Base-by-base conservation (phyloP, 2,113 vertebrate genomes). In the Amia ocellicauda region DNA sequence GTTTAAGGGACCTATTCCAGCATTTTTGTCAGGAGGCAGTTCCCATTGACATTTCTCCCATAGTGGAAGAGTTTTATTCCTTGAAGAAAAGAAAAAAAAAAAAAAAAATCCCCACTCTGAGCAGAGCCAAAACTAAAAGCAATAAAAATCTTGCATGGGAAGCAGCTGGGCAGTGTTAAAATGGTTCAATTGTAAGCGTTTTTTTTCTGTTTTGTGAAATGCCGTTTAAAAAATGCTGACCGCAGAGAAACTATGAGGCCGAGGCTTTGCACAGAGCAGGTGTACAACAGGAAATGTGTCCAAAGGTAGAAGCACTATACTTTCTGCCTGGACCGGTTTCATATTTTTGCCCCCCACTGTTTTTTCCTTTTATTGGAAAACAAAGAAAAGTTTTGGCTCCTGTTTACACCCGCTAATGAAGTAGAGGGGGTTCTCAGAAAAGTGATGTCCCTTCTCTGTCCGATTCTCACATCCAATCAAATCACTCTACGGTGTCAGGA, bases 141-240 rank as follows among this genome's bases (percentile, higher is more conserved):
- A 52, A 52, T 52, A 22, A 52, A 52, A 10, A 19, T 20, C 50
- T 52, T 52, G n/a, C n/a, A 52, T 10, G 10, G 50, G 50, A 52
- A 16, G 53, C 17, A 29, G 17, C 4, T 31, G 53, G 31, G 31
- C 31, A 36, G 31, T 4, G 31, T 10, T 1, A 36, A 10, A 36
- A 36, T 36, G 31, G 31, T 36, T 36, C 31, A 10, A 36, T 10
- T 36, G 31, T 36, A 36, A 36, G 11, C 11, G 31, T 36, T 36
- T 36, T 36, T 36, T 36, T n/a, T n/a, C n/a, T n/a, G n/a, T n/a
- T n/a, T n/a, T n/a, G n/a, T n/a, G n/a, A 20, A 13, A 24, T 13
- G 24, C 22, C 24, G 51, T 11, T 24, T 8, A 24, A 53, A 24
- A 55, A 29, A 11, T 55, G 5, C 14, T 55, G 13, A 55, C 28